Evolutionary conservation across 2,113 vertebrate genomes (phyloP).

Genomic region (Arothron firmamentum): DNA sequence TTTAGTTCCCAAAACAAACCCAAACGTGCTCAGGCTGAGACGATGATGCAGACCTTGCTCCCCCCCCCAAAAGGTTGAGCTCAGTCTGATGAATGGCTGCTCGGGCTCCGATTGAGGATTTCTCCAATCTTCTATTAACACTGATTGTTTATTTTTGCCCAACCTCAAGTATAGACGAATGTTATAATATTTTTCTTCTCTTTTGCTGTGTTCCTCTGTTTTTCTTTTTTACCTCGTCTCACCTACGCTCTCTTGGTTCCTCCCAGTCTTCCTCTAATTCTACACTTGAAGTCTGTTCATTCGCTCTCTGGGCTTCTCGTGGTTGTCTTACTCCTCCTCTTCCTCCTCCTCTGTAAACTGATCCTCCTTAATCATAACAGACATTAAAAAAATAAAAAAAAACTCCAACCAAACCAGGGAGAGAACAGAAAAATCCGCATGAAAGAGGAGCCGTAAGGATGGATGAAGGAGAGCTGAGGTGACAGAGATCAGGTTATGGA

Average conservation of each 20-base stretch:
- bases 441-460: slow-evolving; percentile 29
- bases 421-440: not conserved
- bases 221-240: no score
- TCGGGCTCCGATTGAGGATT: slow-evolving; percentile 76
- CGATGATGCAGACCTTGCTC: not conserved
- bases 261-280: not conserved
- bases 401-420: not conserved
- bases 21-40: no score
- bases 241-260: no score
- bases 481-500: slow-evolving; percentile 58
- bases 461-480: slow-evolving; percentile 38
- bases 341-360: no score
- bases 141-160: slow-evolving; percentile 75
- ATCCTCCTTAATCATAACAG: not conserved
- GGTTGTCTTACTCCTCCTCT: no score
- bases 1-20: slow-evolving; percentile 29
- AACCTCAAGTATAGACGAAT: slow-evolving; percentile 33
- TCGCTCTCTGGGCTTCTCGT: no score
- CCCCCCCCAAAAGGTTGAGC: slow-evolving; percentile 43
- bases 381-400: not conserved
- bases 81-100: slow-evolving; percentile 63
- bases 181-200: slow-evolving; percentile 48
- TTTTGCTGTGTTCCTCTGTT: no score
- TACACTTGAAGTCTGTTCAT: not conserved
- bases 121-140: slow-evolving; percentile 73